Percentiles rank a stretch among this genome's conserved stretches.
Evolutionary conservation across 2,113 vertebrate species (phyloP).

Genomic region (Fulica atra): DNA sequence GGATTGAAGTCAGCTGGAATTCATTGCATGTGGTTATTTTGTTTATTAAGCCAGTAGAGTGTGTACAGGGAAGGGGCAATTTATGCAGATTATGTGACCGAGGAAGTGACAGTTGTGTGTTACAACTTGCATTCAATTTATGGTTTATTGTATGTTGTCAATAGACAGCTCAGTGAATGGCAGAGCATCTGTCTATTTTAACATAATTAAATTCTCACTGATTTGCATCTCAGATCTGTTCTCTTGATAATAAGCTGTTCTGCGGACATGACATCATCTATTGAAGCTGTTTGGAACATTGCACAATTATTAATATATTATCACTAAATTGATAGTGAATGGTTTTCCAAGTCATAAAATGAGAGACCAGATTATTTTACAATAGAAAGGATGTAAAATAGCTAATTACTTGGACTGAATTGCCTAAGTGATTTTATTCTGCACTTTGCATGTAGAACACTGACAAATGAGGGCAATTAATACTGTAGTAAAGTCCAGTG

Average conservation of each 20-base stretch:
- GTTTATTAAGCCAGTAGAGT: background rate
- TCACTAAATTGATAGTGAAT: slow-evolving; percentile 20
- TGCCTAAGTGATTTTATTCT: slow-evolving; percentile 21
- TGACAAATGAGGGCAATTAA: slow-evolving; percentile 42
- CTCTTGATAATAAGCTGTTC: background rate
- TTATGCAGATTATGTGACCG: background rate
- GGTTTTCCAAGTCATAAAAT: slow-evolving; percentile 9
- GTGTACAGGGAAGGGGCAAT: background rate
- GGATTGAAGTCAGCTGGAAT: background rate
- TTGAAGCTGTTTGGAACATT: background rate
- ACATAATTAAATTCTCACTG: background rate
- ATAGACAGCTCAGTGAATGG: background rate
- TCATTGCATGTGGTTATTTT: background rate
- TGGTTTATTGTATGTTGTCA: background rate
- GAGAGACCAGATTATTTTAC: slow-evolving; percentile 11
- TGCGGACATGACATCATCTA: background rate
- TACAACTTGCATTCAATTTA: background rate
- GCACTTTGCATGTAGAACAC: slow-evolving; percentile 1
- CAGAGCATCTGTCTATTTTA: slow-evolving; percentile 6
- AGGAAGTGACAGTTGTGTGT: background rate
- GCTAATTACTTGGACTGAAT: slow-evolving; percentile 11
- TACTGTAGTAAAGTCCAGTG: background rate
- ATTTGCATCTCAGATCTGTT: slow-evolving; percentile 30
- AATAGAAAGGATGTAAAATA: slow-evolving; percentile 16
- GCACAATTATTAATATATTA: slow-evolving; percentile 28